Evolutionary conservation across 2,113 vertebrate genomes (phyloP).

Genomic region (Apodemus speciosus): DNA sequence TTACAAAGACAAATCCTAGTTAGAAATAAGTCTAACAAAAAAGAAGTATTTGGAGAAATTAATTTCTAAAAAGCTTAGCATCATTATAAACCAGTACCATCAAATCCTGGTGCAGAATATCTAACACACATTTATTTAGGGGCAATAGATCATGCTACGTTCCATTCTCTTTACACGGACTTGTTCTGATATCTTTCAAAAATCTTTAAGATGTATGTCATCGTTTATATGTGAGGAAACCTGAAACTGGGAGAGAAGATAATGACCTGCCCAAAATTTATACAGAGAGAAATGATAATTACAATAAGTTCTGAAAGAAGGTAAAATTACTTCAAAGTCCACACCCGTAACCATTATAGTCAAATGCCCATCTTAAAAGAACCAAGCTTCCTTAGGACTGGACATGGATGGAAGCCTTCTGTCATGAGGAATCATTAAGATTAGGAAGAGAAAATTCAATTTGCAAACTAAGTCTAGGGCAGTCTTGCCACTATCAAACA

Average conservation of each 20-base stretch:
- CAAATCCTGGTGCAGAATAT: conserved; percentile 19
- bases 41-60: not conserved
- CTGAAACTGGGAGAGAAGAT: conserved; percentile 30
- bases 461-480: not conserved
- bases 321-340: not conserved
- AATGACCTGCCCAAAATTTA: not conserved
- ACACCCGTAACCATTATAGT: not conserved
- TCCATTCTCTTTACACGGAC: not conserved
- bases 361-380: not conserved
- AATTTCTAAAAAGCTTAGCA: conserved; percentile 18
- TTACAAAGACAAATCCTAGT: not conserved
- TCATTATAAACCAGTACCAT: not conserved
- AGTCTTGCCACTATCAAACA: not conserved
- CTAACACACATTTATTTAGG: not conserved
- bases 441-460: not conserved
- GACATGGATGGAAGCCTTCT: not conserved
- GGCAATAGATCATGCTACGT: not conserved
- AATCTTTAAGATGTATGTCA: not conserved
- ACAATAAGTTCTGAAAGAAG: not conserved
- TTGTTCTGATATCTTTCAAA: conserved; percentile 3
- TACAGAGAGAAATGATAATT: conserved; percentile 26
- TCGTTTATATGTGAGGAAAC: conserved; percentile 11
- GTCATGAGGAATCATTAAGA: not conserved
- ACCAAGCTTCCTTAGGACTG: not conserved
- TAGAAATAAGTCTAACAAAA: conserved; percentile 20